Percentiles rank a stretch among this genome's conserved stretches.
Conservation (phyloP, 2,888 invertebrate genomes). For the Belgica antarctica region DNA sequence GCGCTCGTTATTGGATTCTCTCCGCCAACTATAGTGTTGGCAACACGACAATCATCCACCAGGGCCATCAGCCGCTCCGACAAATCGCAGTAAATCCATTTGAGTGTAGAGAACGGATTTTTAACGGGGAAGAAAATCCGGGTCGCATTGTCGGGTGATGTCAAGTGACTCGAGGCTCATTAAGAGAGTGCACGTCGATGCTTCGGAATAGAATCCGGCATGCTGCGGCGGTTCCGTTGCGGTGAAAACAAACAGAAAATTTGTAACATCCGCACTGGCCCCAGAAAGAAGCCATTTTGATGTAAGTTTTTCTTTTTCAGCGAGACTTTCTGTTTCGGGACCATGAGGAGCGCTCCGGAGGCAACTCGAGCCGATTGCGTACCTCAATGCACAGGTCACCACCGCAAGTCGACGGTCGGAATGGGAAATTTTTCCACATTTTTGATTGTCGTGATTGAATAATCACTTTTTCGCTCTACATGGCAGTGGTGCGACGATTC, state of each 20-base stretch:
- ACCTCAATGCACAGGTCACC: background rate
- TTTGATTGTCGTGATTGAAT: constrained; percentile 20
- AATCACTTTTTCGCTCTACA: constrained; percentile 8
- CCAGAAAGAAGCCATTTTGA: constrained; percentile 31
- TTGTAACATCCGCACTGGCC: background rate
- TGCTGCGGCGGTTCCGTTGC: background rate
- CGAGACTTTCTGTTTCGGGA: too few species aligned
- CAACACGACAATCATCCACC: constrained; percentile 28
- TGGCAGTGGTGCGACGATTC: background rate
- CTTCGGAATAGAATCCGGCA: background rate
- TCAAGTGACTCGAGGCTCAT: background rate
- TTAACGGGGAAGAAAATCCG: constrained; percentile 9
- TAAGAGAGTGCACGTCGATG: background rate
- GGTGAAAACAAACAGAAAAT: background rate
- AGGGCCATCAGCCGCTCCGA: constrained; percentile 17
- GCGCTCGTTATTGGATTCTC: background rate
- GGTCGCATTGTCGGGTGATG: constrained; percentile 10
- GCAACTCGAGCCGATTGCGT: background rate
- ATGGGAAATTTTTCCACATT: constrained; percentile 8
- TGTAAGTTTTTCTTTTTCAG: constrained; percentile 23
- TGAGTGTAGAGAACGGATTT: constrained; percentile 25
- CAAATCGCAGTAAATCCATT: constrained; percentile 33
- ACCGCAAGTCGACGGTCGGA: background rate
- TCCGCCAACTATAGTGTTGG: constrained; percentile 10
- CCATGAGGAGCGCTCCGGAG: too few species aligned